Base-by-base conservation (phyloP, 1,140 invertebrate genomes). In the Procambarus clarkii region DNA sequence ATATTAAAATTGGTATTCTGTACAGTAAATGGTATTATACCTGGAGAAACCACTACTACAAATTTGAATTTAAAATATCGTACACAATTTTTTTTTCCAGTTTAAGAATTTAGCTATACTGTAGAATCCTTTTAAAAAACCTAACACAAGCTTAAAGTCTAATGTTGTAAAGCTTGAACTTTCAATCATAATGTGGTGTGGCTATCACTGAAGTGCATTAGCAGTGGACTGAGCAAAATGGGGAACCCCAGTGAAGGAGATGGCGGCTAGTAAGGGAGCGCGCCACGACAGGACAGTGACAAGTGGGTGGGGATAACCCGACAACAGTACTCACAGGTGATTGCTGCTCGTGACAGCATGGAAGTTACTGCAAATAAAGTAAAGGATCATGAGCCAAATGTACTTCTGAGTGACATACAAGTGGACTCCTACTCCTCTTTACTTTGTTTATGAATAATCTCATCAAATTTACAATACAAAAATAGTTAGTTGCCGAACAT, bases 341-440 rank as follows among this genome's bases (percentile, higher is more conserved):
- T 91, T 91, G 83, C 88, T 91, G 88, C 81, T 91, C 81, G 88
- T 91, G 74, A 91, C 88, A 84, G 88, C 88, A 69, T 83, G 88
- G 88, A 85, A 91, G 88, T 91, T 91, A 91, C 88, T 91, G 88
- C 82, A 91, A 91, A 46, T 77, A 91, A 78, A 91, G 81, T 74
- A 91, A 91, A 91, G 80, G 88, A 81, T 91, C 76, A 69, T 91
- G 69, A 91, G 74, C 88, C 81, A 45, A 79, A 45, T 54, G 58
- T 87, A 24, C 48, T 79, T 87, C 78, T 45, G 18, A 87, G 86
- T 54, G 46, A 76, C 54, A 79, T 45, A 24, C 34, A 79, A 79
- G 71, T 60, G 74, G 76, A 60, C 54, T 60, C 76, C 86, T 50
- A 78, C n/a, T 77, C 69, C 24, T 77, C 45, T 86, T 86, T 74